phyloP scores from a whole-genome alignment of 2,113 vertebrate species.

The Rhynchomys soricoides region DNA sequence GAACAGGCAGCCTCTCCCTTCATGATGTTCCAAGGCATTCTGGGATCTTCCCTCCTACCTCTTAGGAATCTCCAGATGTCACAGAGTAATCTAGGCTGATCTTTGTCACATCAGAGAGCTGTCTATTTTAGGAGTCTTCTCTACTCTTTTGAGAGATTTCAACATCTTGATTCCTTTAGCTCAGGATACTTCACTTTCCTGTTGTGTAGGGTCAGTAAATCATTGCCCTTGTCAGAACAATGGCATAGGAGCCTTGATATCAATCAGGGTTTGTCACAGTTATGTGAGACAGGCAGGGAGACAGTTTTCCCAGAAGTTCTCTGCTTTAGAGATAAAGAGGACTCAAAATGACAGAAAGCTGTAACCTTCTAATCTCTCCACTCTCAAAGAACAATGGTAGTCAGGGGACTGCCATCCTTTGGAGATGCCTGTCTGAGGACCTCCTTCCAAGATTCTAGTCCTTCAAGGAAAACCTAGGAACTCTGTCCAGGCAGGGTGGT shows the following conservation, averaged over 20 bases:
- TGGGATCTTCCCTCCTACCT: neutral
- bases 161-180: constrained; percentile 32
- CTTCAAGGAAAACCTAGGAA: neutral
- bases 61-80: neutral
- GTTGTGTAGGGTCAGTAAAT: neutral
- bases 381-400: neutral
- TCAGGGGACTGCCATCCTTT: neutral
- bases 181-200: neutral
- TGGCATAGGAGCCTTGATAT: neutral
- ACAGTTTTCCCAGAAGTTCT: constrained; percentile 30
- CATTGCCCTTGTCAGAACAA: neutral
- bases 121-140: neutral
- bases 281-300: neutral
- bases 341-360: neutral
- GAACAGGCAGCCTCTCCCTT: neutral
- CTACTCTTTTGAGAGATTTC: neutral
- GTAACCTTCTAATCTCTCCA: constrained; percentile 18
- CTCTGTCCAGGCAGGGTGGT: neutral
- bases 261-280: neutral
- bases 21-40: neutral
- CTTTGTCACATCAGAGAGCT: neutral
- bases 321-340: constrained; percentile 47
- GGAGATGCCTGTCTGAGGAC: neutral
- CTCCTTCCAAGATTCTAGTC: neutral
- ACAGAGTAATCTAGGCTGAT: neutral